These are phyloP conservation scores for Mustelus asterias DNA, from an alignment of 2,113 vertebrate genomes.

Conservation along the genomic window DNA sequence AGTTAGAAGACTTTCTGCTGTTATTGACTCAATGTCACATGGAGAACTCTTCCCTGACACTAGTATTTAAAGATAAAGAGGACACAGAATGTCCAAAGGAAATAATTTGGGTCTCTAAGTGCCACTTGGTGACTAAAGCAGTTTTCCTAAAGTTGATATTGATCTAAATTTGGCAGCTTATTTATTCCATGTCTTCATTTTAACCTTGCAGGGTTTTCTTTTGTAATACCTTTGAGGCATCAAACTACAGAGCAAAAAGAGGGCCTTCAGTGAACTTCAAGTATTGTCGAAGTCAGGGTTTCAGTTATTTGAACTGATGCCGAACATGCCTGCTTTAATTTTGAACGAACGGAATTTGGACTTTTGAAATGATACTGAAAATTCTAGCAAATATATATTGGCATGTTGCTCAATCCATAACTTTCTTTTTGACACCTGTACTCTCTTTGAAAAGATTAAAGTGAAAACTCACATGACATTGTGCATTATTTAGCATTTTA, in stretches of 20 bases:
- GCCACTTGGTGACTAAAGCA: background rate
- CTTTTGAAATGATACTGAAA: background rate
- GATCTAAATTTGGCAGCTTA: conserved; percentile 34
- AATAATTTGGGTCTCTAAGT: background rate
- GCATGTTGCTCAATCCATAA: background rate
- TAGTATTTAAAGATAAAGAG: background rate
- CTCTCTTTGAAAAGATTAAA: conserved; percentile 2
- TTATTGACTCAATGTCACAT: conserved; percentile 20
- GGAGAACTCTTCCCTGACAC: conserved; percentile 17
- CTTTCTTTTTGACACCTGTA: background rate
- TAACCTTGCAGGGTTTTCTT: background rate
- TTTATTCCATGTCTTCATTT: background rate
- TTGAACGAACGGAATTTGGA: background rate
- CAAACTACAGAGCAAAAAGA: background rate
- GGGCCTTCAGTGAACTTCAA: background rate
- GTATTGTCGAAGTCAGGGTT: background rate
- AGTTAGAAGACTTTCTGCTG: background rate
- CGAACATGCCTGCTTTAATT: background rate
- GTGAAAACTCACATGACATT: background rate
- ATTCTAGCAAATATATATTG: background rate
- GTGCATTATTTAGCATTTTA: conserved; percentile 21
- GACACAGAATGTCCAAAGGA: background rate
- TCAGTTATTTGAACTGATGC: background rate
- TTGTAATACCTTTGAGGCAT: background rate
- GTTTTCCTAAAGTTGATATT: conserved; percentile 31